A percentile compares a stretch with the other conserved stretches of the same genome.
These are phyloP conservation scores for Drosophila pandora DNA, from an alignment of 1,140 invertebrate species.

Conservation along the genomic window DNA sequence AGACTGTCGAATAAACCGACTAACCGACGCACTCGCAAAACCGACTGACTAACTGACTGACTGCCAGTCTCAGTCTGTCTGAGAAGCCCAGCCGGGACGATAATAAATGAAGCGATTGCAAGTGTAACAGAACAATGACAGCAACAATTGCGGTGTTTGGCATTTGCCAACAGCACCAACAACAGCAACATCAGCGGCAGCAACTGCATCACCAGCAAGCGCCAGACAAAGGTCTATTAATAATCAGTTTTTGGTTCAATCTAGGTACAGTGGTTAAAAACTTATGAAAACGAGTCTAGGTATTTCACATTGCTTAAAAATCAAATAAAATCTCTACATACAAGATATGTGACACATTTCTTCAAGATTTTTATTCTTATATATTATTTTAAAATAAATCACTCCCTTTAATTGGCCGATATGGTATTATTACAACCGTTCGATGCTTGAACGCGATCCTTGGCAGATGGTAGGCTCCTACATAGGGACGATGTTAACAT, in stretches of 20 bases:
- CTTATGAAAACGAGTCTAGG: neutral
- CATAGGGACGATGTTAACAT: too few relatives aligned
- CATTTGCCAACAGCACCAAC: constrained; percentile 71
- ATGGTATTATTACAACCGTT: too few relatives aligned
- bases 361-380: too few relatives aligned
- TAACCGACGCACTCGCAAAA: constrained; percentile 26
- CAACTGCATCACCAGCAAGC: constrained; percentile 21
- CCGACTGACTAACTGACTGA: constrained; percentile 28
- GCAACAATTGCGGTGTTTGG: constrained; percentile 82
- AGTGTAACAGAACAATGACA: constrained; percentile 83
- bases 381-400: too few relatives aligned
- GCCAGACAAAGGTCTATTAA: constrained; percentile 81
- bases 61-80: constrained; percentile 23
- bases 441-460: too few relatives aligned
- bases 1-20: constrained; percentile 32
- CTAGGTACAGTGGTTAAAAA: constrained; percentile 34
- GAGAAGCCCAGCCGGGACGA: constrained; percentile 56
- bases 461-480: too few relatives aligned
- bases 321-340: too few relatives aligned
- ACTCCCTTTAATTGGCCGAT: too few relatives aligned
- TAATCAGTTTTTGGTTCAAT: constrained; percentile 75
- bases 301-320: neutral
- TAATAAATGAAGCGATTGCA: constrained; percentile 82
- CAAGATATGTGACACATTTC: too few relatives aligned
- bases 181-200: constrained; percentile 23